These are phyloP conservation scores for Heliconius ismenius DNA, from an alignment of 2,888 invertebrate species.

Conservation along the genomic window DNA sequence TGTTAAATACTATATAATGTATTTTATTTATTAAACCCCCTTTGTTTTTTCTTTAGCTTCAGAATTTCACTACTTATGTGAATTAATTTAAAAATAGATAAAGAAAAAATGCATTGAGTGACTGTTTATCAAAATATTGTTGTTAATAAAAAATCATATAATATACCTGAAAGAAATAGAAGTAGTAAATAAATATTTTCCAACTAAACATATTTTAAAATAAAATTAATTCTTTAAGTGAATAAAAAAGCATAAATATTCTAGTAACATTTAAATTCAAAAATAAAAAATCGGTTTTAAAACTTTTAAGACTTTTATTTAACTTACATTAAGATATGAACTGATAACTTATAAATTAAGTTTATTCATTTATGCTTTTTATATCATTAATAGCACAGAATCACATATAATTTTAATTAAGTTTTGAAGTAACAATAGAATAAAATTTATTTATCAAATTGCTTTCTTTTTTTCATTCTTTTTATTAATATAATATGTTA, in stretches of 20 bases:
- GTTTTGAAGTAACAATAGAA: too few relatives aligned
- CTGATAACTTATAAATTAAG: neutral
- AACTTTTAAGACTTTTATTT: neutral
- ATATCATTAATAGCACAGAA: neutral
- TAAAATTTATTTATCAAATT: too few relatives aligned
- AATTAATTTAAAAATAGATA: too few relatives aligned
- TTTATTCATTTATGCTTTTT: neutral
- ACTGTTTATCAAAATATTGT: neutral
- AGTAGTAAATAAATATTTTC: too few relatives aligned
- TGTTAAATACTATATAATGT: constrained; percentile 86
- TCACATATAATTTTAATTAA: too few relatives aligned
- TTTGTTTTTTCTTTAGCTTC: neutral
- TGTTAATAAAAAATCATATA: neutral
- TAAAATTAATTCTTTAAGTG: too few relatives aligned
- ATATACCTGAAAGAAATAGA: neutral
- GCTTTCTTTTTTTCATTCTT: too few relatives aligned
- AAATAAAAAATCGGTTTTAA: neutral
- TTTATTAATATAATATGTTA: too few relatives aligned
- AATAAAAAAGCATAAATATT: too few relatives aligned
- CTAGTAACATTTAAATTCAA: too few relatives aligned
- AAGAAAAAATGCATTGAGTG: neutral
- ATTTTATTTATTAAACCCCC: constrained; percentile 66
- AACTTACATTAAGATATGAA: neutral
- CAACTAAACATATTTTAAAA: too few relatives aligned
- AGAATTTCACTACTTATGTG: neutral